phyloP scores from a whole-genome alignment of 2,888 invertebrate genomes.

The Schizaphis graminum region DNA sequence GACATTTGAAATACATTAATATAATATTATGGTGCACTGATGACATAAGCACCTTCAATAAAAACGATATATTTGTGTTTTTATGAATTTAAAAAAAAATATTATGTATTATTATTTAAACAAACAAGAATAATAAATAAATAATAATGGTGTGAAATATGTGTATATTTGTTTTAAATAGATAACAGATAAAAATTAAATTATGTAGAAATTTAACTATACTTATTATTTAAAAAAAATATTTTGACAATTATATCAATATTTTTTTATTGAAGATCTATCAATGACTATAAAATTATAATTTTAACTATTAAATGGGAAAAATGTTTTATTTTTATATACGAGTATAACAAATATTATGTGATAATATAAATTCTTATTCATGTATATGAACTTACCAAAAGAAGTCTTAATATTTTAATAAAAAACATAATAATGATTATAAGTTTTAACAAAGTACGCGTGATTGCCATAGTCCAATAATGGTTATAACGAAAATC shows the following conservation, averaged over 20 bases:
- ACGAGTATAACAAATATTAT: background rate
- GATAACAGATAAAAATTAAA: background rate
- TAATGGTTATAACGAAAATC: background rate
- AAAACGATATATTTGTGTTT: background rate
- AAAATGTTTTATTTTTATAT: background rate
- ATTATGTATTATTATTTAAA: background rate
- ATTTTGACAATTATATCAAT: background rate
- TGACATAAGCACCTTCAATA: background rate
- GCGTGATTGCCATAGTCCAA: background rate
- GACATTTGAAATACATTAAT: background rate
- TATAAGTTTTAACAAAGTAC: background rate
- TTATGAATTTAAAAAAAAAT: background rate
- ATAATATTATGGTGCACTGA: background rate
- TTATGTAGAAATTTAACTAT: background rate
- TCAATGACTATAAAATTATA: background rate
- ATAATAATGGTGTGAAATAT: background rate
- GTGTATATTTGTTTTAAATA: background rate
- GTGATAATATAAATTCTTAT: background rate
- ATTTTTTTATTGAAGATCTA: background rate
- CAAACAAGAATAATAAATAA: background rate
- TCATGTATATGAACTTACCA: background rate
- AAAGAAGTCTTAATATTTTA: background rate
- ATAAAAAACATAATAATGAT: background rate
- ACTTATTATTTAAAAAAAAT: background rate
- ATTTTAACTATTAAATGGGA: background rate